Evolutionary conservation across 2,888 invertebrate genomes (phyloP), one percentile per base, ranked within the genome.

Genomic region (Synergus japonicus): DNA sequence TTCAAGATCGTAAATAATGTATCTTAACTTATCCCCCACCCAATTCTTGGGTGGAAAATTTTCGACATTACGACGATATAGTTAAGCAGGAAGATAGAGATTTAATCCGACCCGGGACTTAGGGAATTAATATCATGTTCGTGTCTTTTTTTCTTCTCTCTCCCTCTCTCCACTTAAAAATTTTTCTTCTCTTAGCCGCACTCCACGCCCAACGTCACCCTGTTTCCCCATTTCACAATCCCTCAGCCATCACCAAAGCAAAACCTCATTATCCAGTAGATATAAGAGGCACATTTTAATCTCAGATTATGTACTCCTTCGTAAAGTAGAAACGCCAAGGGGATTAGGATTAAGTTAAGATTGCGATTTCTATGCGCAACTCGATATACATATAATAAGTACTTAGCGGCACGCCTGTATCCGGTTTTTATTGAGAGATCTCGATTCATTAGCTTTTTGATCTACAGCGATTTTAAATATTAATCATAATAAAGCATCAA

Each of bases 261-360:
- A 44, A 76, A 77, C 63, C 64, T 29, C 46, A 77, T 77, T 77
- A 65, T 46, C 64, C 49, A 69, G 46, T 69, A 79, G 83, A 43
- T 81, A 79, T 80, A 82, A 82, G 79, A 76, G 78, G 83, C 79
- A 82, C 77, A 86, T 86, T 89, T 90, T 90, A 91, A 91, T 90
- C 91, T 89, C 86, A 88, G 87, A 90, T 91, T 91, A 90, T 89
- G 84, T 85, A 85, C 86, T 84, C 84, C 82, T 85, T 83, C 86
- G 85, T 82, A 84, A 83, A 82, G 83, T 80, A 84, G 85, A 88
- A 86, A 87, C 87, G 89, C 88, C 86, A 87, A 86, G 85, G 88
- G 90, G 88, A 91, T 91, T 90, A 87, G 87, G 91, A 91, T 91
- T 90, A 89, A 89, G 88, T 88, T 88, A 85, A 87, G 87, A 87